Base-by-base conservation (phyloP, 2,888 invertebrate genomes). In the Cosmorhoe ocellata region DNA sequence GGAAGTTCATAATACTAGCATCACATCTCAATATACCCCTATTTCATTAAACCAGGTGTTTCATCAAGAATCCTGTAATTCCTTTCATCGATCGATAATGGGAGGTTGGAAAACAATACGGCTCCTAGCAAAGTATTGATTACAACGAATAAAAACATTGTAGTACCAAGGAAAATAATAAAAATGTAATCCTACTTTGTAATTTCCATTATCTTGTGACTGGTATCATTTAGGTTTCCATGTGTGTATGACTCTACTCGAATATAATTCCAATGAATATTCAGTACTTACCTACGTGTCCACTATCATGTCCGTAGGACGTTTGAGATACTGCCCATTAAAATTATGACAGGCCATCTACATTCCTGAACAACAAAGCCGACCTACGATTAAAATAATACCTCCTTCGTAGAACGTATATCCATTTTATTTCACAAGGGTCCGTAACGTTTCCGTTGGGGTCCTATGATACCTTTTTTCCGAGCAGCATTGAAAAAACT, bases 381-480 rank as follows among this genome's bases (percentile, higher is more conserved):
- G 79, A 76, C 78, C 84, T 85, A 79, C 88, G 87, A 89, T 89
- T 85, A 87, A 88, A 88, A 88, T 88, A 89, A 89, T 88, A 88
- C 89, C 90, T 84, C 77, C 76, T 87, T 86, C 88, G 84, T 80
- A 86, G 87, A 88, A 87, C 82, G 77, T 83, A 84, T 84, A 81
- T 83, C 83, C 80, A 85, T 87, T 87, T 86, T 85, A 84, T 84
- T 86, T 85, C 81, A 85, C 76, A 86, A 84, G 86, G 85, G 83
- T 77, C 83, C 84, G 81, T 87, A 87, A 88, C 87, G 86, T 89
- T 89, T 89, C 89, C 89, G 89, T 80, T 84, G 88, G 86, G 88
- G 79, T 81, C 82, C 80, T 82, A 81, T 81, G 85, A 82, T 87
- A 84, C 82, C 76, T 83, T 84, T 87, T 90, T 90, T 88, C 86